Percentiles rank a stretch among this genome's conserved stretches.
Evolutionary conservation across 35 echinoderm and acorn worm genomes (phyloP).

Genomic region (Apostichopus californicus): DNA sequence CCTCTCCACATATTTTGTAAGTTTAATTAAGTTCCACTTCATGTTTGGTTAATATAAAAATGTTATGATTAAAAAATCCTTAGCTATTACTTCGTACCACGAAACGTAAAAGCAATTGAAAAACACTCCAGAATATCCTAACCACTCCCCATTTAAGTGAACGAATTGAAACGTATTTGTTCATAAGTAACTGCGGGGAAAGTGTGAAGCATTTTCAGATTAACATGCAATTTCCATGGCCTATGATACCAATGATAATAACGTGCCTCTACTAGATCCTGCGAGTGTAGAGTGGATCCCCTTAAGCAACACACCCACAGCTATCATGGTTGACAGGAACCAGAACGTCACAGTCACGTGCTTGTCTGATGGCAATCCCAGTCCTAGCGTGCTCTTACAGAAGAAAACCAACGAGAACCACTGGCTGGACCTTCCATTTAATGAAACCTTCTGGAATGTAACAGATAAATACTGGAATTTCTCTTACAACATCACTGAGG

Average conservation of each 20-base stretch:
- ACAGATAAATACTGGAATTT: neutral
- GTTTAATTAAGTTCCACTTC: neutral
- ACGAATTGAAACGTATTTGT: no score
- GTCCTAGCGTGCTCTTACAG: neutral
- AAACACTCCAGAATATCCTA: neutral
- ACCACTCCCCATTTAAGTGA: no score
- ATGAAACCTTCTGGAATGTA: neutral
- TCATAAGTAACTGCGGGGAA: neutral
- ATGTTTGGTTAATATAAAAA: neutral
- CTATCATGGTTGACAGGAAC: neutral
- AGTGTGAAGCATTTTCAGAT: neutral
- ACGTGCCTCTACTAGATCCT: neutral
- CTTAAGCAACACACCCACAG: neutral
- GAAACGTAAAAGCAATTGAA: neutral
- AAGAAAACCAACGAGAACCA: neutral
- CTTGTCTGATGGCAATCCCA: neutral
- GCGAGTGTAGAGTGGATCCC: neutral
- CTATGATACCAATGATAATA: no score
- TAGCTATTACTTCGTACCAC: neutral
- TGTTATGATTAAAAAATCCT: neutral
- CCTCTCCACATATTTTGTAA: neutral
- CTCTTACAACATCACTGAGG: neutral
- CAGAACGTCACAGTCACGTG: neutral
- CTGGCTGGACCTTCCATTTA: neutral
- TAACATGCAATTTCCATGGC: no score